Conservation (phyloP, 2,797 vertebrate genomes). For the Pelobates cultripes region DNA sequence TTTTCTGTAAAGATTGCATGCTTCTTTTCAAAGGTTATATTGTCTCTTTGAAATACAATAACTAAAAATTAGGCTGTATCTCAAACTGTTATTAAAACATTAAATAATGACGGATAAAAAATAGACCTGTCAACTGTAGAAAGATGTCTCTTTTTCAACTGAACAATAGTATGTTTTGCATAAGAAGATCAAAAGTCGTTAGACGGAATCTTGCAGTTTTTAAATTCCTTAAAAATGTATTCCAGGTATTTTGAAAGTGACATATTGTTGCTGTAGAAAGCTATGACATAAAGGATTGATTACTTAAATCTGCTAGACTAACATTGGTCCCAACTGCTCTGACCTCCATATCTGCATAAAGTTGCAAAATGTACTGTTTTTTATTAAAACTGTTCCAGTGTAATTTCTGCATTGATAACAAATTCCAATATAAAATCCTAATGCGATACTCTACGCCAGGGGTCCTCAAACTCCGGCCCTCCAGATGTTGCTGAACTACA, state of each 20-base stretch:
- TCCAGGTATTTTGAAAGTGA: constrained; percentile 40
- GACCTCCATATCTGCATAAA: constrained; percentile 12
- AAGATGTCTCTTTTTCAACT: constrained; percentile 15
- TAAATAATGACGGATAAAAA: constrained; percentile 18
- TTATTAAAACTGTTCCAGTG: constrained; percentile 6
- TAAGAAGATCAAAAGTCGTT: constrained; percentile 48
- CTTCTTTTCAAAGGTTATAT: constrained; percentile 9
- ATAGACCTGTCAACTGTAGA: constrained; percentile 40
- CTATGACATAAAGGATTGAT: constrained; percentile 41
- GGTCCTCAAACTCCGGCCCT: no score
- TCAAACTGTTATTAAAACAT: constrained; percentile 12
- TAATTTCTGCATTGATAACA: not conserved
- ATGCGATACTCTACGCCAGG: no score
- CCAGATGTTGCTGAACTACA: no score
- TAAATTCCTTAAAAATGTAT: constrained; percentile 22
- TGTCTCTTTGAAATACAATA: constrained; percentile 38
- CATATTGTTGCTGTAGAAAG: constrained; percentile 28
- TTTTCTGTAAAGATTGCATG: not conserved
- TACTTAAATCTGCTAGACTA: constrained; percentile 17
- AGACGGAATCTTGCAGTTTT: not conserved
- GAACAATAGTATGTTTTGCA: constrained; percentile 39
- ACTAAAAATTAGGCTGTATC: constrained; percentile 12
- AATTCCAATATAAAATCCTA: no score
- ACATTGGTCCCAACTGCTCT: not conserved
- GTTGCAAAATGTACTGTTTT: not conserved